phyloP scores from a whole-genome alignment of 2,113 vertebrate species.

The Pluvianellus socialis region DNA sequence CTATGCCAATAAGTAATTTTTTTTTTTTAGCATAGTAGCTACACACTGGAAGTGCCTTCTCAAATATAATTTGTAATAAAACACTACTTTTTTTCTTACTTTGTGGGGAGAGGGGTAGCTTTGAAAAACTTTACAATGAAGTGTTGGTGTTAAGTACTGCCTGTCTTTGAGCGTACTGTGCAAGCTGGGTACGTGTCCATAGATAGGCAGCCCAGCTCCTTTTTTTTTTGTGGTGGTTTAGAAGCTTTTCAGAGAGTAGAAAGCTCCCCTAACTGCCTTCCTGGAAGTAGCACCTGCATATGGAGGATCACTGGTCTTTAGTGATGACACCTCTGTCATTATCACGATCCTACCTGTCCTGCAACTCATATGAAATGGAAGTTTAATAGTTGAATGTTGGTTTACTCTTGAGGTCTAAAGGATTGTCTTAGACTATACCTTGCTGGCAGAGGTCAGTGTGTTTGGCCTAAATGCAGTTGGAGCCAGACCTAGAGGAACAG shows the following conservation, averaged over 20 bases:
- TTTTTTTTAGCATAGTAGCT: background rate
- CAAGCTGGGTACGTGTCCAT: background rate
- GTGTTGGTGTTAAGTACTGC: background rate
- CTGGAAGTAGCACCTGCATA: background rate
- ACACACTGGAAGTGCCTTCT: background rate
- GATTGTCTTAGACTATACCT: background rate
- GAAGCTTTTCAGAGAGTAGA: background rate
- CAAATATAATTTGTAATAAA: background rate
- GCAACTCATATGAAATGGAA: background rate
- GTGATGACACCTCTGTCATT: background rate
- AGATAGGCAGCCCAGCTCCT: background rate
- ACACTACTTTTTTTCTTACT: background rate
- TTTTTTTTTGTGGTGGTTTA: background rate
- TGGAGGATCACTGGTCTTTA: background rate
- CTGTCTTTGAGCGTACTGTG: background rate
- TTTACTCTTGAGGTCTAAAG: background rate
- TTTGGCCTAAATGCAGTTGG: background rate
- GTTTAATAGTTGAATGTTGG: background rate
- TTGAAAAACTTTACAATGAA: background rate
- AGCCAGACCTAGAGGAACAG: background rate
- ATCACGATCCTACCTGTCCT: background rate
- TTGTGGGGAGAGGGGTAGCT: background rate
- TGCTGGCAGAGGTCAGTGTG: background rate
- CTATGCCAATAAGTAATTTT: background rate
- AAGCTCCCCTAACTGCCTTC: background rate